phyloP scores from a whole-genome alignment of 2,113 vertebrate genomes.

The Pangasianodon hypophthalmus region DNA sequence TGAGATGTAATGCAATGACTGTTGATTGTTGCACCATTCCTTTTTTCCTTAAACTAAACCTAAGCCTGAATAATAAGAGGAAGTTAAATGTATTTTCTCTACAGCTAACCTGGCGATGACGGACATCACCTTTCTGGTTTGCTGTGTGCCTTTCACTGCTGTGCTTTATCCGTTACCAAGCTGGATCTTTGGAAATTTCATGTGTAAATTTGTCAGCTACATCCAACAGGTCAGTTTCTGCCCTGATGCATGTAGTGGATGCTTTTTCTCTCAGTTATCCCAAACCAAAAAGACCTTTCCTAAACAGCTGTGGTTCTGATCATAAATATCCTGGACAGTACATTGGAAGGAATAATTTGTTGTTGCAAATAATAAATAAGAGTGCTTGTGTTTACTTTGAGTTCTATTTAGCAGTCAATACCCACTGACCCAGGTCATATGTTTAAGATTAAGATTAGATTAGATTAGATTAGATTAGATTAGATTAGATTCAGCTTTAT shows the following conservation, averaged over 20 bases:
- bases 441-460: background rate
- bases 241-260: background rate
- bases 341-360: background rate
- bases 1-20: background rate
- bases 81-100: background rate
- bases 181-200: constrained; percentile 76
- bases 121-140: constrained; percentile 72
- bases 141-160: constrained; percentile 76
- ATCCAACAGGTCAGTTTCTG: constrained; percentile 68
- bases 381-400: background rate
- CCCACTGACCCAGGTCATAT: background rate
- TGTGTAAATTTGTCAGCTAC: constrained; percentile 73
- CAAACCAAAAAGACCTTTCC: background rate
- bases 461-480: no score
- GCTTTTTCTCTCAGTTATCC: background rate
- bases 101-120: constrained; percentile 71
- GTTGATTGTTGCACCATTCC: background rate
- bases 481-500: no score
- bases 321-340: background rate
- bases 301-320: background rate
- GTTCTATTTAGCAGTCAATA: background rate
- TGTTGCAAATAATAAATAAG: background rate
- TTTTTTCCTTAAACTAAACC: background rate
- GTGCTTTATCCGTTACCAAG: constrained; percentile 73
- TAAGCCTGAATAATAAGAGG: background rate